Evolutionary conservation across 2,797 vertebrate genomes (phyloP).

Genomic region (Linurgus olivaceus): DNA sequence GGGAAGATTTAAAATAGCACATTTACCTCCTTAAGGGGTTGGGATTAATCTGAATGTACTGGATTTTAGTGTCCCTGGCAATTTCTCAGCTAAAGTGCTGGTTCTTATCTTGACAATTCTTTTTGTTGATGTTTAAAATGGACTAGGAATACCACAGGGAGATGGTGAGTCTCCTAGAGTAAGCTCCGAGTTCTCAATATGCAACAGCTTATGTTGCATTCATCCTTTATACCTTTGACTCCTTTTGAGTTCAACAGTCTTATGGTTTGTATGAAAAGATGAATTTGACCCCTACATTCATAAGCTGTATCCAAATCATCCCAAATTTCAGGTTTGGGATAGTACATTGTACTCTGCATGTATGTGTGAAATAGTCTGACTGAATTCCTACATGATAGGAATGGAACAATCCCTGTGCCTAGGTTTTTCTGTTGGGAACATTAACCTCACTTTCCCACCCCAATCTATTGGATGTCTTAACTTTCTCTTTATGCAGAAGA

Average conservation of each 20-base stretch:
- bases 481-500: background rate
- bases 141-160: background rate
- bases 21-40: background rate
- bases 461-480: background rate
- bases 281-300: background rate
- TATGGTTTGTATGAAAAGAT: background rate
- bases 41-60: background rate
- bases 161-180: background rate
- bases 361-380: background rate
- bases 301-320: background rate
- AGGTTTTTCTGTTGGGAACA: background rate
- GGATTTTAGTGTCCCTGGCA: background rate
- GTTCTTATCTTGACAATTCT: background rate
- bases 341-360: background rate
- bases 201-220: background rate
- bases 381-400: background rate
- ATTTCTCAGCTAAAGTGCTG: background rate
- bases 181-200: background rate
- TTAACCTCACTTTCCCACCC: background rate
- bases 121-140: background rate
- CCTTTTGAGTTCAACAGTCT: background rate
- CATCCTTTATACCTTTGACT: background rate
- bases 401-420: background rate
- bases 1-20: background rate
- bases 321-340: background rate